Percentiles rank a stretch among this genome's conserved stretches.
Conservation (phyloP, 2,797 vertebrate genomes). For the Neosilurus hyrtlii region DNA sequence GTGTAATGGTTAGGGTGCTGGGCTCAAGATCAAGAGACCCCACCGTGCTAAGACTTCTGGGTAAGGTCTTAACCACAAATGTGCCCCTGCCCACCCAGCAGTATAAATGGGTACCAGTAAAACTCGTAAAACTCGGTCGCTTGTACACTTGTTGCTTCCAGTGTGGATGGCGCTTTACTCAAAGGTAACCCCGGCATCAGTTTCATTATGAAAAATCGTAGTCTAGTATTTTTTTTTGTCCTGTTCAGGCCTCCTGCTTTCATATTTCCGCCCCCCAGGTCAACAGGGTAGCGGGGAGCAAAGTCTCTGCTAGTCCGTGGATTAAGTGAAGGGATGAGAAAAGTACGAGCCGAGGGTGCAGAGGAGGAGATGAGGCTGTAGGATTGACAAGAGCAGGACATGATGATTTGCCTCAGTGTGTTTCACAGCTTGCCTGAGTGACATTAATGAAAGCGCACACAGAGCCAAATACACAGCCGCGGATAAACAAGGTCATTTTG, state of each 20-base stretch:
- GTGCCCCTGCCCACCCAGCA: no score
- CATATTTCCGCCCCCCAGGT: slow-evolving; percentile 25
- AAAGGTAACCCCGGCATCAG: not conserved
- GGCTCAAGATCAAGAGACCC: no score
- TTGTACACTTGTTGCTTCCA: no score
- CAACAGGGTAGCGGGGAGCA: slow-evolving; percentile 9
- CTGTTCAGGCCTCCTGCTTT: not conserved
- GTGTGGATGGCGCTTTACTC: no score
- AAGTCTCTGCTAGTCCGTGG: slow-evolving; percentile 27
- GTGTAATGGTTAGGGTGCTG: no score
- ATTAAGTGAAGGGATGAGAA: slow-evolving; percentile 11
- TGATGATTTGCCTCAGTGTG: slow-evolving; percentile 57
- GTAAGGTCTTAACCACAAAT: no score
- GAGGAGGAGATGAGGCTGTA: slow-evolving; percentile 58
- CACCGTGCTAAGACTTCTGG: no score
- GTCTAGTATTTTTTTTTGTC: not conserved
- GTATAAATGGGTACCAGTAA: no score
- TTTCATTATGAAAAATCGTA: not conserved
- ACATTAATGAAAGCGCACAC: slow-evolving; percentile 56
- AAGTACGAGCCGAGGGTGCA: slow-evolving; percentile 38
- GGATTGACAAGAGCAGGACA: slow-evolving; percentile 60
- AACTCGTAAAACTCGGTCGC: no score
- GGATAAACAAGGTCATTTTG: slow-evolving; percentile 51
- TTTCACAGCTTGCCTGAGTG: slow-evolving; percentile 55
- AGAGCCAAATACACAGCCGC: slow-evolving; percentile 39